These are phyloP conservation scores for Epirrhoe tristata DNA, from an alignment of 2,888 invertebrate species.

Conservation along the genomic window DNA sequence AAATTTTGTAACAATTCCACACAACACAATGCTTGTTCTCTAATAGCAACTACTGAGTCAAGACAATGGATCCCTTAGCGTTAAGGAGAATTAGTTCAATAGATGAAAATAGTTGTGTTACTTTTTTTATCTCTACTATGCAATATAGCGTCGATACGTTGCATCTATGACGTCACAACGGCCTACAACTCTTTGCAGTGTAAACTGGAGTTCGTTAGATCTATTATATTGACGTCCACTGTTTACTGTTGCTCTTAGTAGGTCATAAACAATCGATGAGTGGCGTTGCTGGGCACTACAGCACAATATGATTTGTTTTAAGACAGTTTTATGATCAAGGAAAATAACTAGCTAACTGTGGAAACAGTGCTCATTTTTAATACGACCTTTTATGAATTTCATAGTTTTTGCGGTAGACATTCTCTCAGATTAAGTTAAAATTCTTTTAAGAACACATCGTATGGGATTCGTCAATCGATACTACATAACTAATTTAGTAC, in stretches of 20 bases:
- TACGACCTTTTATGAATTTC: not conserved
- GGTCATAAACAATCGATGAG: slow-evolving; percentile 25
- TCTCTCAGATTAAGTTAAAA: not conserved
- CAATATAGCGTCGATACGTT: slow-evolving; percentile 44
- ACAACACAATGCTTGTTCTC: too few relatives aligned
- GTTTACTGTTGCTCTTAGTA: slow-evolving; percentile 24
- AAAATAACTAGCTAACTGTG: slow-evolving; percentile 2
- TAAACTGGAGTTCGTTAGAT: slow-evolving; percentile 38
- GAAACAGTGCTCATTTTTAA: not conserved
- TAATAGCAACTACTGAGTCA: too few relatives aligned
- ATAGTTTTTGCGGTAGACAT: not conserved
- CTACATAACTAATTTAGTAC: not conserved
- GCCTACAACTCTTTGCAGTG: slow-evolving; percentile 40
- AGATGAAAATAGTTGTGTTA: slow-evolving; percentile 6
- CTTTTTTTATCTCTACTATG: slow-evolving; percentile 17
- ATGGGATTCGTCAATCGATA: not conserved
- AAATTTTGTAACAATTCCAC: too few relatives aligned
- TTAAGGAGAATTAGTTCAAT: not conserved
- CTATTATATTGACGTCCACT: slow-evolving; percentile 28
- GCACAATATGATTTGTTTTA: slow-evolving; percentile 23
- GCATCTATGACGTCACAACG: slow-evolving; percentile 54
- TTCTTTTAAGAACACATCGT: too few relatives aligned
- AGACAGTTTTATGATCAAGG: not conserved
- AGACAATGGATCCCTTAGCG: too few relatives aligned
- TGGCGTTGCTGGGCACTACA: slow-evolving; percentile 7